These are phyloP conservation scores for Caenorhabditis imperialis DNA, from an alignment of 2,888 invertebrate genomes.

Conservation along the genomic window DNA sequence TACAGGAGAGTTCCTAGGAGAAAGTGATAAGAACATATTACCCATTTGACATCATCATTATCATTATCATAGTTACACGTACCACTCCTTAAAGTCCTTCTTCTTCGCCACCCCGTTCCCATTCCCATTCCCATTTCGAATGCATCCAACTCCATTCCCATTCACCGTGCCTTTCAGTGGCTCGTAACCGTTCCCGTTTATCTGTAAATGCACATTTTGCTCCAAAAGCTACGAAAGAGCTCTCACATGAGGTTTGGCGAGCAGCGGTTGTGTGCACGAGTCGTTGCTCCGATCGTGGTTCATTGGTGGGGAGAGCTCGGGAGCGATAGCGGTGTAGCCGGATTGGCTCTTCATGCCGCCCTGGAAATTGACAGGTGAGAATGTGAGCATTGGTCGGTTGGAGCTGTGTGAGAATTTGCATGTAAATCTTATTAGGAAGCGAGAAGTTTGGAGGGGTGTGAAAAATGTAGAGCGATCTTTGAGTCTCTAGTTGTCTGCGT, in stretches of 20 bases:
- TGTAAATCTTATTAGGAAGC: too few species aligned
- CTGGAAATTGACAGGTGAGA: too few species aligned
- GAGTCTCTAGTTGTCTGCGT: too few species aligned
- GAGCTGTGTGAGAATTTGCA: too few species aligned
- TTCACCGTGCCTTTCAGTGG: conserved; percentile 69
- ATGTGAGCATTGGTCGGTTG: too few species aligned
- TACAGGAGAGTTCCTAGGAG: not conserved
- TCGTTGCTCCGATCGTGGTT: conserved; percentile 57
- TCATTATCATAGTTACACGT: too few species aligned
- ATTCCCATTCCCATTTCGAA: conserved; percentile 60
- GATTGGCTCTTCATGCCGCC: conserved; percentile 63
- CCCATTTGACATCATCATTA: conserved; percentile 30
- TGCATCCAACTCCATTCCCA: conserved; percentile 61
- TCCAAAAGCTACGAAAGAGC: not conserved
- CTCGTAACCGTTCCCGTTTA: conserved; percentile 71
- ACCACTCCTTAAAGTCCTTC: conserved; percentile 77
- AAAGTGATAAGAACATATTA: conserved; percentile 1
- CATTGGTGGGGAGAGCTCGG: conserved; percentile 73
- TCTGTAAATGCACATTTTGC: conserved; percentile 56
- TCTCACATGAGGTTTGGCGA: conserved; percentile 61
- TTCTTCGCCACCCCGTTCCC: conserved; percentile 62
- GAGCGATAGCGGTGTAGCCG: conserved; percentile 75
- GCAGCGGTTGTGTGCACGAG: conserved; percentile 60
- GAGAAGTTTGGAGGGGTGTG: too few species aligned
- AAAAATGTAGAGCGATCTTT: too few species aligned